Evolutionary conservation across 30 jellyfish, hydroid and myxozoan species (phyloP).

Genomic region (Aurelia sp.): DNA sequence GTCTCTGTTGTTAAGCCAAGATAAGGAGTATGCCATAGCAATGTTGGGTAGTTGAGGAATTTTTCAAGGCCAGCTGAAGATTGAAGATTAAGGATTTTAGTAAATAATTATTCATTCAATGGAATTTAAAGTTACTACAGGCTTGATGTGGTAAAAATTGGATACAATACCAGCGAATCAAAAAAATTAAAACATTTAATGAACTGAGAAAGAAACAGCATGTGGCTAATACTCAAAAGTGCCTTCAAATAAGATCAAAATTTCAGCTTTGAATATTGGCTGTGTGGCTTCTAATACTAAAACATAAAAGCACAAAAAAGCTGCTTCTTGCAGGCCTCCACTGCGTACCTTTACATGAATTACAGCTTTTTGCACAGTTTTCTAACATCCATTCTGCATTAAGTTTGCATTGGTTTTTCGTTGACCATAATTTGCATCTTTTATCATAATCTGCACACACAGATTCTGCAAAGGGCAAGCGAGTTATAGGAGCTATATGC

Average conservation of each 20-base stretch:
- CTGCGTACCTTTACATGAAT: constrained; percentile 57
- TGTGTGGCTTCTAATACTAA: no score
- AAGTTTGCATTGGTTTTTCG: constrained; percentile 36
- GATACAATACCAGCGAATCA: no score
- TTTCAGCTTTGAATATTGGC: no score
- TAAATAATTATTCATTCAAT: no score
- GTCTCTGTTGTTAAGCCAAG: constrained; percentile 72
- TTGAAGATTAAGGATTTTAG: background rate
- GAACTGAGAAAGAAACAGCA: no score
- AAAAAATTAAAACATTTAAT: no score
- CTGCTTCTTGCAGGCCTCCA: background rate
- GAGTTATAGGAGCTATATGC: no score
- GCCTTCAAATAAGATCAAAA: no score
- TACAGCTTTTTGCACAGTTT: constrained; percentile 83
- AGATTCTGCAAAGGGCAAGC: constrained; percentile 20
- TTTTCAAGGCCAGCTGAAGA: constrained; percentile 46
- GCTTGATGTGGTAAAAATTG: no score
- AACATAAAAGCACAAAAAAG: no score
- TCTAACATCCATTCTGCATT: constrained; percentile 76
- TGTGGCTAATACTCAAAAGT: no score
- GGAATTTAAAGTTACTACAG: no score
- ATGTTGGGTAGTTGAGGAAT: constrained; percentile 45
- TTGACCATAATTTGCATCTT: constrained; percentile 53
- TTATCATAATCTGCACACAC: constrained; percentile 44
- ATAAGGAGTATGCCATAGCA: constrained; percentile 56